Conservation (phyloP, 2,888 invertebrate genomes). For the Caenorhabditis sinica region DNA sequence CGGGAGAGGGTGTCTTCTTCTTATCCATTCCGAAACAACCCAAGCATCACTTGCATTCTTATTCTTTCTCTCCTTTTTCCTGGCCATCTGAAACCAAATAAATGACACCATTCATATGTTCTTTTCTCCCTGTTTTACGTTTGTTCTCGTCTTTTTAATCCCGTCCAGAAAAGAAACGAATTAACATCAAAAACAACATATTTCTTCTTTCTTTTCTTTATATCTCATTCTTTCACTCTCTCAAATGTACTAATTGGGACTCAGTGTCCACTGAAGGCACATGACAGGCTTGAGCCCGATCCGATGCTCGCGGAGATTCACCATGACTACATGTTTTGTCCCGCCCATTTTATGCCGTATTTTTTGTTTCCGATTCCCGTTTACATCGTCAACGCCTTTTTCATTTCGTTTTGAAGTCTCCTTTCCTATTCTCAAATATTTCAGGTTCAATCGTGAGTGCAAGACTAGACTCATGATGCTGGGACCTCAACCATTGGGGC, state of each 20-base stretch:
- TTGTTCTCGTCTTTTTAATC: conserved; percentile 29
- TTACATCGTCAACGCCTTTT: neutral
- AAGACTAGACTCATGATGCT: conserved; percentile 63
- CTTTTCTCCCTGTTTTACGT: conserved; percentile 10
- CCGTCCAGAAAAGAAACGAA: neutral
- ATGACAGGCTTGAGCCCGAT: conserved; percentile 8
- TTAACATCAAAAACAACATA: conserved; percentile 38
- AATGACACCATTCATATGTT: conserved; percentile 39
- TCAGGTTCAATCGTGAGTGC: conserved; percentile 74
- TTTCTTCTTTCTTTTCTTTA: conserved; percentile 1
- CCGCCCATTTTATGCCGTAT: neutral
- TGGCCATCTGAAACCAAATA: conserved; percentile 33
- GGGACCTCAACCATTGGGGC: conserved; percentile 41
- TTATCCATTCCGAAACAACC: conserved; percentile 35
- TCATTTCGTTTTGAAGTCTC: neutral
- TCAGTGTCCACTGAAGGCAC: neutral
- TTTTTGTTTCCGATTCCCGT: neutral
- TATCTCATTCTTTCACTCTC: neutral
- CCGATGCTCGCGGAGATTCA: conserved; percentile 3
- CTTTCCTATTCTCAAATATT: neutral
- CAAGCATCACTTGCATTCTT: neutral
- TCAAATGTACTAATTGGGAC: conserved; percentile 38
- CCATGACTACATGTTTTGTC: conserved; percentile 35
- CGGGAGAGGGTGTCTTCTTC: conserved; percentile 24
- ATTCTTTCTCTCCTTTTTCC: conserved; percentile 6